Evolutionary conservation across 2,797 vertebrate species (phyloP).

Genomic region (Smutsia gigantea): DNA sequence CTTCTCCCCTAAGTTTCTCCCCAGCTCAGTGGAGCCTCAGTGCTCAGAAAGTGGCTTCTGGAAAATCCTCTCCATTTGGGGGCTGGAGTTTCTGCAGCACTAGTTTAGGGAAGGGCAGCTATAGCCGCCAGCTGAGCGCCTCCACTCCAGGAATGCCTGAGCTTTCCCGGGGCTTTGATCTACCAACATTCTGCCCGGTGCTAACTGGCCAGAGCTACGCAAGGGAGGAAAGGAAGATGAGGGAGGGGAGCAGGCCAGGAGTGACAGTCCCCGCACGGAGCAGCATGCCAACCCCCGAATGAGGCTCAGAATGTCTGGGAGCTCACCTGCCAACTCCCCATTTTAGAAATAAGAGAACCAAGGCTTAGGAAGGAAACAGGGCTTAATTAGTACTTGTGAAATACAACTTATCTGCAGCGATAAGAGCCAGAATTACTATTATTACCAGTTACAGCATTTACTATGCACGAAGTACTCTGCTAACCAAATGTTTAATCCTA

Average conservation of each 20-base stretch:
- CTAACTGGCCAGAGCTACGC: constrained; percentile 87
- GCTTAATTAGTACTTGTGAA: constrained; percentile 58
- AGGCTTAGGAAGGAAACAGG: constrained; percentile 29
- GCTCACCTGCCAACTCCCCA: background rate
- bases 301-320: background rate
- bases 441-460: background rate
- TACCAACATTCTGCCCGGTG: constrained; percentile 90
- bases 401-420: constrained; percentile 23
- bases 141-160: constrained; percentile 92
- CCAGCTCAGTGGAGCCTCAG: background rate
- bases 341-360: constrained; percentile 44
- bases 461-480: background rate
- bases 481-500: background rate
- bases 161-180: constrained; percentile 95
- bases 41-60: background rate
- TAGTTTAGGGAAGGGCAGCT: constrained; percentile 77
- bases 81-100: constrained; percentile 24
- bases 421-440: constrained; percentile 44
- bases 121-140: constrained; percentile 86
- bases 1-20: background rate
- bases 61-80: constrained; percentile 66
- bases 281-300: background rate
- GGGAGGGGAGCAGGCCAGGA: background rate
- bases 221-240: too few relatives aligned
- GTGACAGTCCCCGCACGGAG: background rate